Percentiles rank a stretch among this genome's conserved stretches.
Evolutionary conservation across 1,140 invertebrate genomes (phyloP).

Genomic region (Ephestia elutella): DNA sequence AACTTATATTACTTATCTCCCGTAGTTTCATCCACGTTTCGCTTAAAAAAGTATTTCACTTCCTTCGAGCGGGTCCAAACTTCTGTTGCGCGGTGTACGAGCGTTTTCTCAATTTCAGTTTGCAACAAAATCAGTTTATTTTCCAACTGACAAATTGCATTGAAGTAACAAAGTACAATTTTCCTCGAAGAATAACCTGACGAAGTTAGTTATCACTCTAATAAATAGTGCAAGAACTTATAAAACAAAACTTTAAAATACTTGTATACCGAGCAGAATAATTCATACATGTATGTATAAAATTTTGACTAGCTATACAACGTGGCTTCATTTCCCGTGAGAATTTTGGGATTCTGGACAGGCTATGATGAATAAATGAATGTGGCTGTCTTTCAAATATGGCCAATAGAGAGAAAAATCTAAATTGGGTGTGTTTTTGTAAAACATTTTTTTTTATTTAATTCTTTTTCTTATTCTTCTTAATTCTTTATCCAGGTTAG

Average conservation of each 20-base stretch:
- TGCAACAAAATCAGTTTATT: conserved; percentile 66
- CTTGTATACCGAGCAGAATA: too few relatives aligned
- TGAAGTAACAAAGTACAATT: conserved; percentile 54
- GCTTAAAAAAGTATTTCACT: conserved; percentile 43
- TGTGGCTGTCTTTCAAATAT: too few relatives aligned
- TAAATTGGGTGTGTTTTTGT: too few relatives aligned
- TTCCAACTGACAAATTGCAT: conserved; percentile 59
- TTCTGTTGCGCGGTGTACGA: conserved; percentile 39
- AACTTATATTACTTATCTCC: conserved; percentile 9
- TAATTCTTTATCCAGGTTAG: too few relatives aligned
- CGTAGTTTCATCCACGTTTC: conserved; percentile 17
- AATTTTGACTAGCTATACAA: too few relatives aligned
- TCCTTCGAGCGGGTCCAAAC: conserved; percentile 31
- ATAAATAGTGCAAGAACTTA: conserved; percentile 11
- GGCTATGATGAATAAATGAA: too few relatives aligned
- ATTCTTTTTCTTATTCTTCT: too few relatives aligned
- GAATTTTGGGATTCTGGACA: too few relatives aligned
- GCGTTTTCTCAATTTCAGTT: conserved; percentile 63
- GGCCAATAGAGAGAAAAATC: too few relatives aligned
- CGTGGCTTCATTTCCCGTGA: too few relatives aligned
- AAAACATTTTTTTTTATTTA: too few relatives aligned
- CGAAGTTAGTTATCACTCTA: conserved; percentile 27
- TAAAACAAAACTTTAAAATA: neutral
- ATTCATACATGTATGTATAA: too few relatives aligned
- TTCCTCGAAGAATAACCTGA: conserved; percentile 41